Evolutionary conservation across 1,140 invertebrate genomes (phyloP), one percentile per base, ranked within the genome.

Genomic region (Oryctes rhinoceros): DNA sequence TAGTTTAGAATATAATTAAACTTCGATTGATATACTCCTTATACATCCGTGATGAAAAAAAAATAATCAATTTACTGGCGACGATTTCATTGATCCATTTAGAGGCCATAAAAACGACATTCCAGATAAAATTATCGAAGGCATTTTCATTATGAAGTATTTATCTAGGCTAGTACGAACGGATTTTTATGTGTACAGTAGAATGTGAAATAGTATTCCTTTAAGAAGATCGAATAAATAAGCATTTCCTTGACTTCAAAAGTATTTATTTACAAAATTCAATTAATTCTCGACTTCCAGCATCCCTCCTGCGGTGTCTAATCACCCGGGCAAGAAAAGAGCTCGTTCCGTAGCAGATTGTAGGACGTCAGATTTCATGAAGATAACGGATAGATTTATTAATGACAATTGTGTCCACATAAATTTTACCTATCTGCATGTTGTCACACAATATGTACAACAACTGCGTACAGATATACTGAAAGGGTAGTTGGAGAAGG

Each of bases 11-110:
- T 18, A 53, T 53, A 13, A 53, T 53, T 53, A 53, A 53, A 53
- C 49, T 18, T 1, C 49, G n/a, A 53, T 53, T 53, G 13, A 53
- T 53, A 53, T 53, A 18, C 4, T 15, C n/a, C 49, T 18, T 53
- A 53, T 13, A 53, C n/a, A 44, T 44, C 39, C 39, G 39, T 44
- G 39, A 44, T 44, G 9, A 44, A 30, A 44, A 53, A 53, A 53
- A 53, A 53, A 15, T 53, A 53, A 53, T 53, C 49, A 15, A 53
- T 53, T 53, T 53, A 53, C 49, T 13, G n/a, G 13, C 49, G 11
- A 53, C 49, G 49, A 53, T 53, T 53, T 53, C 49, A 53, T 53
- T 53, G 49, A 53, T 53, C 49, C 49, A 53, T 53, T 53, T 53
- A 53, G 49, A 18, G n/a, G 49, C 49, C 49, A 53, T 53, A 53